Base-by-base conservation (phyloP, 2,888 invertebrate genomes). In the Melikaiella ostensackeni region DNA sequence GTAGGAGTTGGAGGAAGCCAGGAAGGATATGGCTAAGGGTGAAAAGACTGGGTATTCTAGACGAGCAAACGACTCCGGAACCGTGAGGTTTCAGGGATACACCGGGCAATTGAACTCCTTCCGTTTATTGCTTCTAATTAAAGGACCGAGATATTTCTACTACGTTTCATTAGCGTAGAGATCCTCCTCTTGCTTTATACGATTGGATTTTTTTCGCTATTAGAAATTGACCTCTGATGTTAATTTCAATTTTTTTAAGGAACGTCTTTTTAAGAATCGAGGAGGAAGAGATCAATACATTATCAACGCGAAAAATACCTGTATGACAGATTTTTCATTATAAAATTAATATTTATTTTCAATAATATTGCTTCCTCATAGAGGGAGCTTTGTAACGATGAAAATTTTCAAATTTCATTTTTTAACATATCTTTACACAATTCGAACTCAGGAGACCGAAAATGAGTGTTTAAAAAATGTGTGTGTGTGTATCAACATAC, bases 101-200 rank as follows among this genome's bases (percentile, higher is more conserved):
- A 79, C 83, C 81, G 81, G 83, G 86, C 89, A 88, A 89, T 90
- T 90, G 88, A 89, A 89, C 89, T 89, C 85, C 86, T 86, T 87
- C 86, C 89, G 88, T 89, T 89, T 89, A 90, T 89, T 88, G 89
- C 89, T 86, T 88, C 89, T 89, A 89, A 90, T 90, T 90, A 90
- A 90, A 90, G 86, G 87, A 88, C 88, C 87, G 82, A 89, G 88
- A 90, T 90, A 89, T 90, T 89, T 90, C 88, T 88, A 85, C 86
- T 86, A 88, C 88, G 88, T 90, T 90, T 89, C 89, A 88, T 90
- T 90, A 89, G 86, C 87, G 87, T 85, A 82, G 82, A 84, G 84
- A 83, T 84, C 84, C 70, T 42, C 27, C 78, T 50, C 55, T 74
- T 55, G 66, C 19, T 55, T 50, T 70, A 50, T 46, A 27, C 5